Conservation (phyloP, 64 coral and sea anemone genomes). For the Montipora capricornis region DNA sequence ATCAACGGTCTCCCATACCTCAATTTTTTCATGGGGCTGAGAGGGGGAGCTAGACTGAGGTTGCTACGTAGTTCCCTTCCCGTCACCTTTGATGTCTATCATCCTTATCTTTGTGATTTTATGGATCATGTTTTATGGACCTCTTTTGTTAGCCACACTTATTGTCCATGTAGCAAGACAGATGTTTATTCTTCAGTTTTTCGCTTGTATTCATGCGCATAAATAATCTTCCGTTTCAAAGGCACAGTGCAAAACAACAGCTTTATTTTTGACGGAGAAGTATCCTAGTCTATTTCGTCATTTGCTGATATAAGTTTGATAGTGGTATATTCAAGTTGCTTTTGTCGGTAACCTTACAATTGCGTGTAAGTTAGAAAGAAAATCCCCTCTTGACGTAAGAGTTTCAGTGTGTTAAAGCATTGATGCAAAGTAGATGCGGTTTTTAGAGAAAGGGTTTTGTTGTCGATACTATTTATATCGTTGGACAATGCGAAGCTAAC, state of each 20-base stretch:
- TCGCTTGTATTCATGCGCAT: no score
- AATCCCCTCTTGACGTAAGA: not conserved
- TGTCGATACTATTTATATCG: not conserved
- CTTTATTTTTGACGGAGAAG: not conserved
- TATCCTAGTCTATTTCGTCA: not conserved
- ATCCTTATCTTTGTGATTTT: no score
- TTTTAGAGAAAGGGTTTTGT: not conserved
- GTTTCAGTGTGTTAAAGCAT: not conserved
- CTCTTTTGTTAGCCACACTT: no score
- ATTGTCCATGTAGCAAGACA: no score
- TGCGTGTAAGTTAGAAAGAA: not conserved
- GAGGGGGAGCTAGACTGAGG: no score
- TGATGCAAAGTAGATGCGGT: not conserved
- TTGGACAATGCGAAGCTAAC: not conserved
- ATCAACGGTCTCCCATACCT: no score
- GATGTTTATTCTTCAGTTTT: no score
- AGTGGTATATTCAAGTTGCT: not conserved
- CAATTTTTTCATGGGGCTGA: no score
- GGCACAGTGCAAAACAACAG: not conserved
- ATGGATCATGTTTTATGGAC: no score
- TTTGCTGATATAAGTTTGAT: not conserved
- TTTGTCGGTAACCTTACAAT: not conserved
- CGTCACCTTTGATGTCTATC: no score
- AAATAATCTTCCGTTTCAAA: not conserved
- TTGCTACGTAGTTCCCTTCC: no score